Percentiles rank a stretch among this genome's conserved stretches.
Conservation (phyloP, 1,140 invertebrate genomes). For the Drosophila tani region DNA sequence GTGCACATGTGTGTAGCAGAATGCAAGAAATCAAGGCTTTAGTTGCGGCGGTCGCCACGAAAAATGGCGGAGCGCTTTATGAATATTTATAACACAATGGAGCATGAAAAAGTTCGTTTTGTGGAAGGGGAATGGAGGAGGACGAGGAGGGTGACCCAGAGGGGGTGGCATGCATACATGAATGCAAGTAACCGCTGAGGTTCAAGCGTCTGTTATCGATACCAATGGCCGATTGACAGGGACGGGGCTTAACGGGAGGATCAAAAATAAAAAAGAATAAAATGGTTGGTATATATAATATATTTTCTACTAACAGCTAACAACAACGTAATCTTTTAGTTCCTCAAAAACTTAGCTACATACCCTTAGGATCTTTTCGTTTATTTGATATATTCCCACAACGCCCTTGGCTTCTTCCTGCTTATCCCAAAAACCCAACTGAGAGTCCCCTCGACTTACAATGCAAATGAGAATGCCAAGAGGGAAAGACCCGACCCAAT, state of each 20-base stretch:
- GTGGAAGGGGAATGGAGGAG: constrained; percentile 15
- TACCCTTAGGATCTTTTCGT: not conserved
- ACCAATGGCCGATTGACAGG: constrained; percentile 45
- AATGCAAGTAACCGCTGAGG: constrained; percentile 28
- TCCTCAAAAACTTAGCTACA: not conserved
- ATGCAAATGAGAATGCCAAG: constrained; percentile 51
- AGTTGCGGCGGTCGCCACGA: constrained; percentile 61
- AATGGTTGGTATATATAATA: not conserved
- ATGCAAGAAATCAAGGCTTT: constrained; percentile 79
- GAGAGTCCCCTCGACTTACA: constrained; percentile 34
- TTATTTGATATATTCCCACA: not conserved
- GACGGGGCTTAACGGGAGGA: constrained; percentile 26
- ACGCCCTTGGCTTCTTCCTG: not conserved
- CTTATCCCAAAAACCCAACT: not conserved
- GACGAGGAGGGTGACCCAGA: not conserved
- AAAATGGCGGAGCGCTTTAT: constrained; percentile 73
- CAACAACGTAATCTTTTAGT: too few relatives aligned
- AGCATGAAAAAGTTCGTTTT: constrained; percentile 74
- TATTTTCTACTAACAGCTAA: too few relatives aligned
- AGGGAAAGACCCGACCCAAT: not conserved
- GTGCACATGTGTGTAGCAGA: constrained; percentile 32
- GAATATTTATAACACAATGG: constrained; percentile 81
- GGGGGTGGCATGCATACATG: constrained; percentile 23
- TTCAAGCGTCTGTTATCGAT: constrained; percentile 50
- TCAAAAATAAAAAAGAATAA: not conserved